A percentile compares a stretch with the other conserved stretches of the same genome.
These are phyloP conservation scores for Turritopsis dohrnii DNA, from an alignment of 30 jellyfish, hydroid and myxozoan genomes.

Conservation along the genomic window DNA sequence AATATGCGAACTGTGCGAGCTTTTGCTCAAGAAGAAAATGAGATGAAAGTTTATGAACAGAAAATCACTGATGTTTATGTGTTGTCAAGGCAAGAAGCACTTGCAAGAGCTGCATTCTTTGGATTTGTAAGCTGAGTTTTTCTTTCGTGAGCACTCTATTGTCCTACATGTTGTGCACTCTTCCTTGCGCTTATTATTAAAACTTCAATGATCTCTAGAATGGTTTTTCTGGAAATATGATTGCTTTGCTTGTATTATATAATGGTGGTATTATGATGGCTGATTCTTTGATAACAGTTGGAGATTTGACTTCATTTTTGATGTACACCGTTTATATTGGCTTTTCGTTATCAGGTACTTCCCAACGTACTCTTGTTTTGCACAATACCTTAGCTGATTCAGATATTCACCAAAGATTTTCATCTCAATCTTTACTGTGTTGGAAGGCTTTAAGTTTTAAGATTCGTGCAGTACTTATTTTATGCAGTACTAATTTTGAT, in stretches of 20 bases:
- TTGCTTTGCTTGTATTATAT: constrained; percentile 77
- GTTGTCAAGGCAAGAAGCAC: constrained; percentile 89
- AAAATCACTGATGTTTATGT: constrained; percentile 55
- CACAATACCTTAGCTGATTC: no score
- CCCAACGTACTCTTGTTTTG: no score
- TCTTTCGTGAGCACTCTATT: neutral
- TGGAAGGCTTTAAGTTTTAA: no score
- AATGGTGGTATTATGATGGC: constrained; percentile 98
- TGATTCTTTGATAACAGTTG: constrained; percentile 89
- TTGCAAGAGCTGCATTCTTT: constrained; percentile 90
- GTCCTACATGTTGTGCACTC: neutral
- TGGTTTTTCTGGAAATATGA: constrained; percentile 90
- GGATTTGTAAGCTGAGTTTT: constrained; percentile 73
- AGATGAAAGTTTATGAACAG: constrained; percentile 48
- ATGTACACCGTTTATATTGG: constrained; percentile 97
- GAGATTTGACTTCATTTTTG: constrained; percentile 94
- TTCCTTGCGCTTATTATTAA: neutral
- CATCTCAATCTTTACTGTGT: no score
- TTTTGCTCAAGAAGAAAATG: constrained; percentile 81
- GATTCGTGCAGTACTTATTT: no score
- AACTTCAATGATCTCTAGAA: constrained; percentile 33
- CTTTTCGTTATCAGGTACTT: constrained; percentile 87
- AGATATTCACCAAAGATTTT: no score
- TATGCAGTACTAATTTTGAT: no score
- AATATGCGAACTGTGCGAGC: constrained; percentile 88